phyloP scores from a whole-genome alignment of 2,113 vertebrate genomes.

The Casuarius casuarius region DNA sequence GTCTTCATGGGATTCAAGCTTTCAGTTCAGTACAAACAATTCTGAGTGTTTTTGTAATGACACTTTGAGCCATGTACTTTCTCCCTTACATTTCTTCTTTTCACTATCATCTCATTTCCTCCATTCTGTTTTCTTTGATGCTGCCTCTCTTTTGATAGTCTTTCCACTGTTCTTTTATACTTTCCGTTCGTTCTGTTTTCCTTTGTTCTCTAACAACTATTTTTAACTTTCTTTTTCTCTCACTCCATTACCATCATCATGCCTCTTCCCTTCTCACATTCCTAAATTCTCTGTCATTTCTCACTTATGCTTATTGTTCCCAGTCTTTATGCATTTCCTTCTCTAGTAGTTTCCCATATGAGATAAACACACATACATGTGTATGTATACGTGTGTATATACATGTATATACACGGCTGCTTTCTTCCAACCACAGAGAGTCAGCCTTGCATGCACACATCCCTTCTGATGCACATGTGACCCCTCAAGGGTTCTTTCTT shows the following conservation, averaged over 20 bases:
- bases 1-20: background rate
- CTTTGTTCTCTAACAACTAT: conserved; percentile 21
- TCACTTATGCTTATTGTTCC: background rate
- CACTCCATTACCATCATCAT: background rate
- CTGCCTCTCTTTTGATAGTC: conserved; percentile 27
- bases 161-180: conserved; percentile 49
- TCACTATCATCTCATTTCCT: conserved; percentile 54
- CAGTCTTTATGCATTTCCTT: background rate
- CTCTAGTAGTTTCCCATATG: background rate
- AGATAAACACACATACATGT: background rate
- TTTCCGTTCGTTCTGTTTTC: conserved; percentile 45
- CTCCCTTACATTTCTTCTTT: conserved; percentile 28
- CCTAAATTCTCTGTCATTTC: background rate
- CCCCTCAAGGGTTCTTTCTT: background rate
- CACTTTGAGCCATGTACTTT: background rate
- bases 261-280: background rate
- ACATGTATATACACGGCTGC: background rate
- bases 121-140: background rate
- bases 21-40: background rate
- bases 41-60: background rate
- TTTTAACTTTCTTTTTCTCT: conserved; percentile 28
- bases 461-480: background rate
- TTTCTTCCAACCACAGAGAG: background rate
- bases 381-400: background rate
- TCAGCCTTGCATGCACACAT: background rate